Percentiles rank a stretch among this genome's conserved stretches.
phyloP scores from a whole-genome alignment of 2,888 invertebrate genomes.

The Tachina fera region DNA sequence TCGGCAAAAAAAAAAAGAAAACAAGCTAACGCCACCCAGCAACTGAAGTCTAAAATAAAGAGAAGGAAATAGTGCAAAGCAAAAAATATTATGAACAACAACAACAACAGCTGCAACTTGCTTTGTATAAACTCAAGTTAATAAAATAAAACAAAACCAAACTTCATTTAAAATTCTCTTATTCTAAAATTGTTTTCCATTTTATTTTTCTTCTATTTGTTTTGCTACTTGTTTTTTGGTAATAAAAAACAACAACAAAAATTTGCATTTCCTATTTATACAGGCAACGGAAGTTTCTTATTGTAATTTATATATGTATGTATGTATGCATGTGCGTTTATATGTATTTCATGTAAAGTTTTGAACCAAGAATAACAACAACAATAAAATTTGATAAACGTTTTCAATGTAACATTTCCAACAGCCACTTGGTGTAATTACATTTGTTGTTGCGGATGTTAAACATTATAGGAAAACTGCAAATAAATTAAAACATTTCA shows the following conservation, averaged over 20 bases:
- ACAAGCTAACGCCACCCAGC: conserved; percentile 17
- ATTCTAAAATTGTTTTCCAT: conserved; percentile 28
- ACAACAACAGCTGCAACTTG: conserved; percentile 38
- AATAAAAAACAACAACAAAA: conserved; percentile 68
- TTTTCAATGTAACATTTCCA: conserved; percentile 70
- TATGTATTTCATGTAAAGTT: conserved; percentile 21
- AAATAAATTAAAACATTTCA: conserved; percentile 39
- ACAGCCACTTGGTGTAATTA: conserved; percentile 72
- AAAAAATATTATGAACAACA: neutral
- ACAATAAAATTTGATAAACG: conserved; percentile 68
- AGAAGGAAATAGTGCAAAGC: neutral
- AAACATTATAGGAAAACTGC: conserved; percentile 56
- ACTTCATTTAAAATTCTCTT: conserved; percentile 69
- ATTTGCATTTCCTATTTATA: conserved; percentile 71
- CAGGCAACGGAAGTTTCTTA: conserved; percentile 68
- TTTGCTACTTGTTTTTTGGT: conserved; percentile 58
- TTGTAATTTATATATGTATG: conserved; percentile 33
- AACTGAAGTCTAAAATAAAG: conserved; percentile 33
- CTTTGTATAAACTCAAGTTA: conserved; percentile 56
- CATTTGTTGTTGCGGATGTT: conserved; percentile 70
- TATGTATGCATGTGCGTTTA: neutral
- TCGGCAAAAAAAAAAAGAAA: neutral
- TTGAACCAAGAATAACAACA: conserved; percentile 39
- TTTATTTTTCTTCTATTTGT: conserved; percentile 27
- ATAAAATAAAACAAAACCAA: conserved; percentile 40